A percentile compares a stretch with the other conserved stretches of the same genome.
Evolutionary conservation across 2,888 invertebrate genomes (phyloP).

Genomic region (Aporophyla nigra): DNA sequence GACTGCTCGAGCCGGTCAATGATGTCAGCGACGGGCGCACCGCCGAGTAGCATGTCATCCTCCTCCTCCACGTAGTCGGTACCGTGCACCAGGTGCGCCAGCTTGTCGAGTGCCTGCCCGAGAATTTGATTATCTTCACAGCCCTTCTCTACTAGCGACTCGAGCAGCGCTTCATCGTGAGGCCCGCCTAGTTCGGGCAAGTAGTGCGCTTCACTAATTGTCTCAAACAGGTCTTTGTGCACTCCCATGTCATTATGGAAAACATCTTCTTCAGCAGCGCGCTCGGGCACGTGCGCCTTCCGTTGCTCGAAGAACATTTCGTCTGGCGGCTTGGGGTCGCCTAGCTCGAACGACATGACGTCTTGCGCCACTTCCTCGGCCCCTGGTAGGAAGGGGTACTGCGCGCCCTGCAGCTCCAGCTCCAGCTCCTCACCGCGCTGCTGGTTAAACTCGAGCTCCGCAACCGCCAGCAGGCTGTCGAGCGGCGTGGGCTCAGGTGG

Average conservation of each 20-base stretch:
- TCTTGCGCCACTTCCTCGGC: conserved; percentile 83
- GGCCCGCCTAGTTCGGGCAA: conserved; percentile 85
- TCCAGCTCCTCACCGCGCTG: conserved; percentile 85
- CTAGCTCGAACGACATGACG: conserved; percentile 86
- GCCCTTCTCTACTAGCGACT: conserved; percentile 91
- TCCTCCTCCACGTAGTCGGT: conserved; percentile 88
- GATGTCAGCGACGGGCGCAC: conserved; percentile 91
- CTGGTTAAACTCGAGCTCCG: conserved; percentile 92
- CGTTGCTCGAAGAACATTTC: conserved; percentile 83
- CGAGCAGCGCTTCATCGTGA: conserved; percentile 90
- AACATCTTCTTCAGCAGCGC: conserved; percentile 75
- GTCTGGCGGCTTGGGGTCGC: conserved; percentile 80
- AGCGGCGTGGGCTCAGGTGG: conserved; percentile 89
- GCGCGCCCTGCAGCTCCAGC: conserved; percentile 70
- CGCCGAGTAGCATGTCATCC: conserved; percentile 86
- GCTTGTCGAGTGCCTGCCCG: conserved; percentile 85
- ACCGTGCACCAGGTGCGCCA: conserved; percentile 83
- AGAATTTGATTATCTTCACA: conserved; percentile 92
- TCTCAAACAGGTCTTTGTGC: conserved; percentile 88
- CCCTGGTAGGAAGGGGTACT: conserved; percentile 80
- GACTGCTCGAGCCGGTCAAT: conserved; percentile 92
- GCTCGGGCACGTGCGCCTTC: conserved; percentile 76
- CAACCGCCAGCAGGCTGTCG: conserved; percentile 92
- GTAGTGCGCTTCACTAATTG: conserved; percentile 88
- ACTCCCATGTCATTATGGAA: conserved; percentile 82